Evolutionary conservation across 2,888 invertebrate species (phyloP).

Genomic region (Tiliacea aurago): DNA sequence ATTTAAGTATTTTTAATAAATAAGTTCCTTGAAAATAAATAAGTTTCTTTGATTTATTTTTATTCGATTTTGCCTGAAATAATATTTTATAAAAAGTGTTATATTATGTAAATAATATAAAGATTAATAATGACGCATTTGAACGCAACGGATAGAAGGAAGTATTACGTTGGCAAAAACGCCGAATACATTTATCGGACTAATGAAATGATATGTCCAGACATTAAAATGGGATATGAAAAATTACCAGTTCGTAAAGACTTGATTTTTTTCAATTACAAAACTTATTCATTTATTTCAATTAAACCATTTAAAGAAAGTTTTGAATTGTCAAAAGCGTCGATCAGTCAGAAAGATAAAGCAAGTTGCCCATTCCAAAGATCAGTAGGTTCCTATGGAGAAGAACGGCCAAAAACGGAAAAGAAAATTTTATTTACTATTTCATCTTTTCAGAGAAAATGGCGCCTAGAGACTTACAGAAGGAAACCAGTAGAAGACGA

Average conservation of each 20-base stretch:
- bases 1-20: slow-evolving; percentile 11
- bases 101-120: not conserved
- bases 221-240: not conserved
- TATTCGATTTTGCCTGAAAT: not conserved
- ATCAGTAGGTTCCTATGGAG: no score
- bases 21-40: no score
- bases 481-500: slow-evolving; percentile 70
- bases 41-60: not conserved
- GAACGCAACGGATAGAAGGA: not conserved
- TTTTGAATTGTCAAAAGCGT: no score
- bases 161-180: not conserved
- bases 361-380: no score
- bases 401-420: no score
- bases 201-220: not conserved
- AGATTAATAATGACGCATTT: not conserved
- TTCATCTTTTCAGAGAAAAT: slow-evolving; percentile 77
- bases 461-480: slow-evolving; percentile 76
- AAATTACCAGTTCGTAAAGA: not conserved
- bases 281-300: no score
- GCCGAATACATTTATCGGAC: not conserved
- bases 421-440: not conserved
- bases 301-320: no score
- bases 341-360: no score
- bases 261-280: no score
- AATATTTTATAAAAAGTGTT: not conserved